Evolutionary conservation across 2,888 invertebrate species (phyloP), one percentile per base, ranked within the genome.

Genomic region (Nomada ruficornis): DNA sequence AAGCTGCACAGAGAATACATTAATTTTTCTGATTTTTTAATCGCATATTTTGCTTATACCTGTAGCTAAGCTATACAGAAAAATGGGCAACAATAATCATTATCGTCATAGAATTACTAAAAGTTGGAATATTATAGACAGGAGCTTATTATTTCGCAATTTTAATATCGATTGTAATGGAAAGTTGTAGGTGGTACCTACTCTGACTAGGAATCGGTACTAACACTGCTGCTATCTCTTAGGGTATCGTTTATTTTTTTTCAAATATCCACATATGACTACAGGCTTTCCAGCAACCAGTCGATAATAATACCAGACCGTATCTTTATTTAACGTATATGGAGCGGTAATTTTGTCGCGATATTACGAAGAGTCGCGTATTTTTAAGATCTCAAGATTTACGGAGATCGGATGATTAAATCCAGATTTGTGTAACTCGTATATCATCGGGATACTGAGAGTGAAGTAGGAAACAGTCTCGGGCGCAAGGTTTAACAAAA

Each of bases 21-120:
- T 57, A 71, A 65, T 76, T 81, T 81, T 81, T 57, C 54, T 63
- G 73, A 80, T 72, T 52, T 59, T 13, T 69, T 55, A n/a, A 57
- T 74, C 52, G 18, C 18, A 29, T 26, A 20, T 26, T 36, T 36
- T 29, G 7, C 26, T 57, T 26, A n/a, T 54, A 67, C 64, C 57
- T 23, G 18, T 11, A 55, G 36, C 47, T 3, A 18, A 36, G 29
- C 2, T 29, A 18, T 20, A 69, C 15, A 47, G 62, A 67, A 83
- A 72, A 68, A 72, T 54, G 20, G 11, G 42, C 54, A 47, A 52
- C 42, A 52, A 42, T 20, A 10, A 68, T 36, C 36, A 15, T 47
- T 47, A 10, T 47, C 15, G 68, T 23, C 2, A 18, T 50, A 60
- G 36, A 36, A 36, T 7, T 36, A 5, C 36, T 36, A 36, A 36